Evolutionary conservation across 1,140 invertebrate species (phyloP).

Genomic region (Apis mellifera): Amel_HAv3.1 CM009938.2:105501-106000

Average conservation of each 20-base stretch:
- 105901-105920: constrained; percentile 30
- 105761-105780: neutral
- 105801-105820: neutral
- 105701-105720: neutral
- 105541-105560: no score
- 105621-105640: no score
- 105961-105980: neutral
- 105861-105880: constrained; percentile 29
- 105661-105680: neutral
- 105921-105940: neutral
- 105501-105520: no score
- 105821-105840: neutral
- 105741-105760: neutral
- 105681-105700: neutral
- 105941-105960: neutral
- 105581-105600: no score
- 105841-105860: constrained; percentile 31
- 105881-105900: constrained; percentile 28
- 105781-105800: neutral
- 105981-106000: no score
- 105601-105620: no score
- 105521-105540: no score
- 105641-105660: no score
- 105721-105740: neutral
- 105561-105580: no score